Evolutionary conservation across 1,140 invertebrate species (phyloP).

Genomic region (Chymomyza costata): DNA sequence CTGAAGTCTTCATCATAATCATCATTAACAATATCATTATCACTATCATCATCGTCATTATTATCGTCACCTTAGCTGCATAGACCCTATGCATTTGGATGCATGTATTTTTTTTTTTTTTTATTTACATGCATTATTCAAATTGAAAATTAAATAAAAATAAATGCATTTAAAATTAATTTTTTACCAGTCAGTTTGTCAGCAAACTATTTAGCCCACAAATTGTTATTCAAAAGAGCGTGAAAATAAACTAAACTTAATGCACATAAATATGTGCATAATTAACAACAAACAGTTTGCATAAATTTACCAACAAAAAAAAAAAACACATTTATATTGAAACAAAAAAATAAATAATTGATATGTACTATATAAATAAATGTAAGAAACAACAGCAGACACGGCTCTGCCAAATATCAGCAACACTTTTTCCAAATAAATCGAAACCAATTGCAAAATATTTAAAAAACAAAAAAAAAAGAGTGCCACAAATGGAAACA

Average conservation of each 20-base stretch:
- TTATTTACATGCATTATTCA: conserved; percentile 66
- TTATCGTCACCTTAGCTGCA: too few species aligned
- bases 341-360: neutral
- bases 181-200: too few species aligned
- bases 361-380: too few species aligned
- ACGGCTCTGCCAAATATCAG: conserved; percentile 2
- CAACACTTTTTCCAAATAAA: conserved; percentile 9
- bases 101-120: too few species aligned
- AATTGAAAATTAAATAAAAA: conserved; percentile 60
- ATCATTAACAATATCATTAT: too few species aligned
- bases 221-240: conserved; percentile 68
- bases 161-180: conserved; percentile 57
- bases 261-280: conserved; percentile 56
- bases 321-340: neutral
- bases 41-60: too few species aligned
- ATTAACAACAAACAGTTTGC: conserved; percentile 60
- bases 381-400: conserved; percentile 7
- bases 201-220: conserved; percentile 28
- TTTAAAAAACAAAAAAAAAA: conserved; percentile 5
- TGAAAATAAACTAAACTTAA: conserved; percentile 58
- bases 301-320: conserved; percentile 20
- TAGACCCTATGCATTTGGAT: too few species aligned
- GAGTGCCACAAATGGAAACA: conserved; percentile 6
- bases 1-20: too few species aligned
- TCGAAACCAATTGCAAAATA: neutral